These are phyloP conservation scores for Achroia grisella DNA, from an alignment of 1,140 invertebrate genomes.

Conservation along the genomic window DNA sequence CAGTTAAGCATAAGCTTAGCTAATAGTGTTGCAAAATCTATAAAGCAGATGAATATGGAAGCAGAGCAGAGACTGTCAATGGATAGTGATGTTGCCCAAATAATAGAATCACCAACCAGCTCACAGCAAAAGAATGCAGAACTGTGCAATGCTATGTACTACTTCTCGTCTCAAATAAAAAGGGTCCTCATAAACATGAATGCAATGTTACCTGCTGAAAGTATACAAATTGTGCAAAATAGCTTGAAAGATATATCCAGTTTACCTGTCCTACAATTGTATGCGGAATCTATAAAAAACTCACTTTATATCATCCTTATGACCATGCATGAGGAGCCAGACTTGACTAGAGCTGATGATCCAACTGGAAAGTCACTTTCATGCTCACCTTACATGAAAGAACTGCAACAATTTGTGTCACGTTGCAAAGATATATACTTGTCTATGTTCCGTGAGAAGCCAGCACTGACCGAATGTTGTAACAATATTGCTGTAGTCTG, in stretches of 20 bases:
- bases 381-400: slow-evolving; percentile 93
- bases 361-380: slow-evolving; percentile 53
- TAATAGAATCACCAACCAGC: slow-evolving; percentile 78
- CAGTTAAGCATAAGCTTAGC: slow-evolving; percentile 65
- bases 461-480: slow-evolving; percentile 64
- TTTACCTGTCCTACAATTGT: slow-evolving; percentile 59
- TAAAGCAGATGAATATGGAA: slow-evolving; percentile 71
- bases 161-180: slow-evolving; percentile 83
- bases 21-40: slow-evolving; percentile 67
- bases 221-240: slow-evolving; percentile 76
- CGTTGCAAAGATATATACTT: slow-evolving; percentile 76
- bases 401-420: slow-evolving; percentile 90
- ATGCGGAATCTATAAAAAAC: slow-evolving; percentile 83
- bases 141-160: slow-evolving; percentile 87
- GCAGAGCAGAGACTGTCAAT: slow-evolving; percentile 63
- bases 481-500: slow-evolving; percentile 84
- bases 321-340: slow-evolving; percentile 91
- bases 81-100: slow-evolving; percentile 71
- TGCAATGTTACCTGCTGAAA: slow-evolving; percentile 76
- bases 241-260: slow-evolving; percentile 72
- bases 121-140: slow-evolving; percentile 84
- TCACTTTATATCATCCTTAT: slow-evolving; percentile 92
- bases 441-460: slow-evolving; percentile 61
- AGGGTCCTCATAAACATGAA: slow-evolving; percentile 82
- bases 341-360: slow-evolving; percentile 77